These are phyloP conservation scores for Himalopsyche kuldschensis DNA, from an alignment of 2,888 invertebrate species.

Conservation along the genomic window DNA sequence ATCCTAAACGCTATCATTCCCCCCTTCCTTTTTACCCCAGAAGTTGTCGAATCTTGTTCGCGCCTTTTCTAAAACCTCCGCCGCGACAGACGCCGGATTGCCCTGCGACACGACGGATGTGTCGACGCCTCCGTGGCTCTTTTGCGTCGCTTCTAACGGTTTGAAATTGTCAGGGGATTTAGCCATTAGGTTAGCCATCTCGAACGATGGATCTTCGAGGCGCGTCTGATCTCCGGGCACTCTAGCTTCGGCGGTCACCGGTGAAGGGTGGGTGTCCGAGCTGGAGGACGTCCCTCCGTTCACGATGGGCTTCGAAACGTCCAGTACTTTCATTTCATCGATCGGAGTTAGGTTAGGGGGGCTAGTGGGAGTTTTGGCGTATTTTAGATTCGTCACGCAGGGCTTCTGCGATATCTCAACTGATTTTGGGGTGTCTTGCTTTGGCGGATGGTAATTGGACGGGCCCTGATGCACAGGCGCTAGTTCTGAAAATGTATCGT, in stretches of 20 bases:
- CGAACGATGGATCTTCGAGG: slow-evolving; percentile 60
- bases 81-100: slow-evolving; percentile 62
- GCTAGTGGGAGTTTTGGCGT: slow-evolving; percentile 58
- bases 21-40: slow-evolving; percentile 74
- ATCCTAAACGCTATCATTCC: slow-evolving; percentile 48
- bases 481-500: slow-evolving; percentile 38
- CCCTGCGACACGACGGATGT: slow-evolving; percentile 55
- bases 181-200: slow-evolving; percentile 46
- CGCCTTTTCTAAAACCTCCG: slow-evolving; percentile 78
- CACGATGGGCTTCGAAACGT: slow-evolving; percentile 44
- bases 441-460: slow-evolving; percentile 39
- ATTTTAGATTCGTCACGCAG: slow-evolving; percentile 43
- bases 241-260: slow-evolving; percentile 42
- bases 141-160: slow-evolving; percentile 55
- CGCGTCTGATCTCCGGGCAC: slow-evolving; percentile 49
- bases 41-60: slow-evolving; percentile 83
- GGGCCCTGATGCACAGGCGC: slow-evolving; percentile 35
- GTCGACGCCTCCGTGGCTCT: slow-evolving; percentile 61
- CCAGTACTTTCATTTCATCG: slow-evolving; percentile 56
- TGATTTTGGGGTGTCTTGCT: slow-evolving; percentile 50
- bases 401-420: slow-evolving; percentile 60
- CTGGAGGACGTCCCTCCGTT: slow-evolving; percentile 47
- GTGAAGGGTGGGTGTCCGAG: slow-evolving; percentile 50
- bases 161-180: slow-evolving; percentile 53
- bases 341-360: slow-evolving; percentile 57